Conservation (phyloP, 2,113 vertebrate genomes). For the Caranx ignobilis region DNA sequence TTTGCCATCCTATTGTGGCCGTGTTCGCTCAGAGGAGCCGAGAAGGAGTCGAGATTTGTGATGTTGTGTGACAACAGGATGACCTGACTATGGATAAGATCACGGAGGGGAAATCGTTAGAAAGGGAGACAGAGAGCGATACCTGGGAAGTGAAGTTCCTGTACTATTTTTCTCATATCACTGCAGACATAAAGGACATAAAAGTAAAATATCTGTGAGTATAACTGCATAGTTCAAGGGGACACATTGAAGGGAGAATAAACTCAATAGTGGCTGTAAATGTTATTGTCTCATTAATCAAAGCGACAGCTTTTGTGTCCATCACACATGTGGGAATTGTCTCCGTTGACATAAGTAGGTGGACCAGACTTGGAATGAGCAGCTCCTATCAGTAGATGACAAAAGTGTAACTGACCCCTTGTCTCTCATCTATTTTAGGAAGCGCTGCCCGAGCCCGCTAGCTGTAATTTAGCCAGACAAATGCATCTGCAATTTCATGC, state of each 20-base stretch:
- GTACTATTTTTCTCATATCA: conserved; percentile 13
- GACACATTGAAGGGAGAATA: conserved; percentile 60
- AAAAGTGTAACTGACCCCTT: conserved; percentile 71
- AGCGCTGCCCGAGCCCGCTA: conserved; percentile 30
- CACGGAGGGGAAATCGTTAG: not conserved
- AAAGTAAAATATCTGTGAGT: conserved; percentile 49
- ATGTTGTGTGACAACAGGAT: too few species aligned
- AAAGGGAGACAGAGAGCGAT: conserved; percentile 41
- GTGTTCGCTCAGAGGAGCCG: too few species aligned
- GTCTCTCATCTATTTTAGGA: conserved; percentile 70
- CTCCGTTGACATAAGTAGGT: conserved; percentile 67
- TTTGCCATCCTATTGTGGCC: too few species aligned
- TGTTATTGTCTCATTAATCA: conserved; percentile 83
- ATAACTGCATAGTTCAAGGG: conserved; percentile 48
- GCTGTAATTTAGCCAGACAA: conserved; percentile 67
- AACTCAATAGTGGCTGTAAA: conserved; percentile 71
- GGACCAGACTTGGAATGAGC: conserved; percentile 56
- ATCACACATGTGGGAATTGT: conserved; percentile 70
- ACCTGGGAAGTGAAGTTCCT: conserved; percentile 35
- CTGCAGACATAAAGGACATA: not conserved
- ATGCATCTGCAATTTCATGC: conserved; percentile 68
- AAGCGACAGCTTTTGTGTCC: conserved; percentile 64
- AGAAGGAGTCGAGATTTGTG: too few species aligned
- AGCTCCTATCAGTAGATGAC: conserved; percentile 63
- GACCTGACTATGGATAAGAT: too few species aligned